These are phyloP conservation scores for Lagorchestes hirsutus DNA, from an alignment of 2,797 vertebrate species.

Conservation along the genomic window DNA sequence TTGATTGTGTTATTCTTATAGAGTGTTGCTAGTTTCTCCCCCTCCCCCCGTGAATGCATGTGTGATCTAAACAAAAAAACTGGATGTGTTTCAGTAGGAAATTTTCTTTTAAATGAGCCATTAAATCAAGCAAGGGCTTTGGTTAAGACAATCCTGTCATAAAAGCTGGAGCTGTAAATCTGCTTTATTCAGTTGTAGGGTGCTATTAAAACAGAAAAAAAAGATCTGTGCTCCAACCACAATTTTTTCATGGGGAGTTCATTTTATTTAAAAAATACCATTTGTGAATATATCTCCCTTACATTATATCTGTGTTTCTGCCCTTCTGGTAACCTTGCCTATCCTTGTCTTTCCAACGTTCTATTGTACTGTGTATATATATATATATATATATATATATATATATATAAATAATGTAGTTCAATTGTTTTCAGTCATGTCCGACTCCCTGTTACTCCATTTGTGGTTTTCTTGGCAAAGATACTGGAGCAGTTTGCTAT, in stretches of 20 bases:
- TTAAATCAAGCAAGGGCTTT: constrained; percentile 42
- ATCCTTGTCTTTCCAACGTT: not conserved
- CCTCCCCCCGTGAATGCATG: not conserved
- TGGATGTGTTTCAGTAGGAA: not conserved
- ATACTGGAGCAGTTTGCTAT: not conserved
- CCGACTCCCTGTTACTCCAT: not conserved
- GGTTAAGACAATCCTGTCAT: constrained; percentile 19
- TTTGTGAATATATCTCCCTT: not conserved
- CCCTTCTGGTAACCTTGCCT: not conserved
- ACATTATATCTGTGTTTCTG: constrained; percentile 14
- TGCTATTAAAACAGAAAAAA: constrained; percentile 27
- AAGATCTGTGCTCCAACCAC: constrained; percentile 12
- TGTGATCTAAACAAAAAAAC: constrained; percentile 7
- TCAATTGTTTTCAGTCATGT: not conserved
- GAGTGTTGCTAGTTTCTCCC: not conserved
- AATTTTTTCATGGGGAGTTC: not conserved
- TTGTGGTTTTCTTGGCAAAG: not conserved
- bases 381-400: not conserved
- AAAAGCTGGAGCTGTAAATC: not conserved
- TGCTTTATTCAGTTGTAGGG: not conserved
- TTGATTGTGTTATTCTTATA: not conserved
- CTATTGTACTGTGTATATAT: not conserved
- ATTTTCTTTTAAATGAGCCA: constrained; percentile 34
- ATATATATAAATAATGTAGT: not conserved
- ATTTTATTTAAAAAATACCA: constrained; percentile 47